Evolutionary conservation across 2,113 vertebrate species (phyloP).

Genomic region (Hystrix cristata): DNA sequence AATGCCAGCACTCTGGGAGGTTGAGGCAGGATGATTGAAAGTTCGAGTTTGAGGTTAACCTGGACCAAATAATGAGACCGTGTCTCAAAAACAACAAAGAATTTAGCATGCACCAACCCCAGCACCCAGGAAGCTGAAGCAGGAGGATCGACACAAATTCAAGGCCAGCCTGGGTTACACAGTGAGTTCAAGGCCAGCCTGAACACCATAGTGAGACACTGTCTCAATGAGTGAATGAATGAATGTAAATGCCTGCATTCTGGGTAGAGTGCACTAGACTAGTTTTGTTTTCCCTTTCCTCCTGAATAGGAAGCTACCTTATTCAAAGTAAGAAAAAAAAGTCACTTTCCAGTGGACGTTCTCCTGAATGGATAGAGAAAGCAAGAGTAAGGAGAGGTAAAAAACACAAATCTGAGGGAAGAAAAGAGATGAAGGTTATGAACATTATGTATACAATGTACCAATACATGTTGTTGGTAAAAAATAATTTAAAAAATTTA

Average conservation of each 20-base stretch:
- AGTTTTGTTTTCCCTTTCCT: not conserved
- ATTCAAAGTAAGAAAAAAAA: not conserved
- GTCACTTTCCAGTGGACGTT: not conserved
- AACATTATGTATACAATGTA: too few relatives aligned
- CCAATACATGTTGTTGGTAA: too few relatives aligned
- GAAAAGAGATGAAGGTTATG: not conserved
- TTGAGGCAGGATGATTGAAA: not conserved
- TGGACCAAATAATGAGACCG: not conserved
- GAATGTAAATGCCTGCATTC: not conserved
- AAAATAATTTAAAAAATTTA: too few relatives aligned
- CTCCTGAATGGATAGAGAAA: not conserved
- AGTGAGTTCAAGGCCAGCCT: too few relatives aligned
- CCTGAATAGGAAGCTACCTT: not conserved
- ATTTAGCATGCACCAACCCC: not conserved
- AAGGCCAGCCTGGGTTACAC: not conserved
- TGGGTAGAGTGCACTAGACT: not conserved
- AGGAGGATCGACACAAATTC: not conserved
- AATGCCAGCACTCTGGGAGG: not conserved
- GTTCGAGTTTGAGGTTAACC: not conserved
- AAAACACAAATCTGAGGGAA: not conserved
- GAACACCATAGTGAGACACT: not conserved
- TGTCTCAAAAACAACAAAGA: not conserved
- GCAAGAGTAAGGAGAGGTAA: not conserved
- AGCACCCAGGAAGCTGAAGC: too few relatives aligned
- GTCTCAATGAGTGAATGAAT: too few relatives aligned